Evolutionary conservation across 92 coral and sea anemone species (phyloP).

Genomic region (Epizoanthus stellaris): DNA sequence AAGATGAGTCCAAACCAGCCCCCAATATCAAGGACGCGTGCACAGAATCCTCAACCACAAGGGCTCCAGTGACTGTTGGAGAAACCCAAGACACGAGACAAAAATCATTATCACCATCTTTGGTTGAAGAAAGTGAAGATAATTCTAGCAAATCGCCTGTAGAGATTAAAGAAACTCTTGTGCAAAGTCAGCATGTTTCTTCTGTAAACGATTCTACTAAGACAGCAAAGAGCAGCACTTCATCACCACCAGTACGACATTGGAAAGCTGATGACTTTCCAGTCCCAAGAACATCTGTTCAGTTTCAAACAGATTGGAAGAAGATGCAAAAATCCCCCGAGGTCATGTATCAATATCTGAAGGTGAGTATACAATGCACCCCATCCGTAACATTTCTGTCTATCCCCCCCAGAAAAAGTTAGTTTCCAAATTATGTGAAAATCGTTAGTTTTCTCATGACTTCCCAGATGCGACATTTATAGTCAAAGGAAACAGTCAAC

Average conservation of each 20-base stretch:
- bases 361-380: slow-evolving; percentile 49
- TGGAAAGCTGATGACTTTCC: slow-evolving; percentile 41
- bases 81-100: not conserved
- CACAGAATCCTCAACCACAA: slow-evolving; percentile 8
- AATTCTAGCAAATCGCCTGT: not conserved
- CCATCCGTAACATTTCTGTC: too few relatives aligned
- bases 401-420: too few relatives aligned
- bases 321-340: slow-evolving; percentile 73
- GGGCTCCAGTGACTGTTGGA: not conserved
- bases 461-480: too few relatives aligned
- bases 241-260: not conserved
- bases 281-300: slow-evolving; percentile 83
- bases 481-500: too few relatives aligned
- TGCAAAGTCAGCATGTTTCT: not conserved
- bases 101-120: slow-evolving; percentile 13
- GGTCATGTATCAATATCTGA: slow-evolving; percentile 66
- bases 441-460: too few relatives aligned
- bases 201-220: not conserved
- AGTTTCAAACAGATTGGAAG: slow-evolving; percentile 93
- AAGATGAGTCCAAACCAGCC: not conserved
- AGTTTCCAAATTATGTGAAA: too few relatives aligned
- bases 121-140: too few relatives aligned
- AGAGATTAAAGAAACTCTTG: too few relatives aligned
- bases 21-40: not conserved
- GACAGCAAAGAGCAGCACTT: not conserved